Evolutionary conservation across 2,113 vertebrate species (phyloP).

Genomic region (Smithornis capensis): DNA sequence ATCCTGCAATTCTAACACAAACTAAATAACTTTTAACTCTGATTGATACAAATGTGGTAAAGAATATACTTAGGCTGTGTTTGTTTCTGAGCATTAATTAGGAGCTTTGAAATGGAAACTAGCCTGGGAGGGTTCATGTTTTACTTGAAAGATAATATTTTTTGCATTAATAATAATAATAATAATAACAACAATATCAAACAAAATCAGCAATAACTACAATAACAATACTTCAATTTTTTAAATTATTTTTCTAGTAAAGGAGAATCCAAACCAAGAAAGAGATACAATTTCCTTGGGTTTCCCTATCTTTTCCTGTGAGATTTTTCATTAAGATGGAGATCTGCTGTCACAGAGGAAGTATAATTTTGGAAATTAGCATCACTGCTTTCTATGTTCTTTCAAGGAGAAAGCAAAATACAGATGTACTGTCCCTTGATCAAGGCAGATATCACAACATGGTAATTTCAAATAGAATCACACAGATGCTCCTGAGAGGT

Average conservation of each 20-base stretch:
- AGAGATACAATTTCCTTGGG: background rate
- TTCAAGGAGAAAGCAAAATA: background rate
- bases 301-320: background rate
- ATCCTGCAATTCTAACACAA: background rate
- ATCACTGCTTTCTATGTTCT: background rate
- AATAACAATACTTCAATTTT: background rate
- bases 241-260: background rate
- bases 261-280: background rate
- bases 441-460: background rate
- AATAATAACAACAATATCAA: background rate
- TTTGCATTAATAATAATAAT: background rate
- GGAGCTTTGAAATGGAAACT: background rate
- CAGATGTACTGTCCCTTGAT: rapidly evolving
- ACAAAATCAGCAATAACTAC: no score
- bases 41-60: background rate
- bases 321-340: background rate
- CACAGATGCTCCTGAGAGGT: background rate
- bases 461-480: background rate
- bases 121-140: background rate
- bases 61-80: background rate
- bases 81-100: background rate
- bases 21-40: background rate
- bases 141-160: background rate
- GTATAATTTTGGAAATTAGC: background rate
- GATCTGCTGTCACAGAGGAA: background rate